Base-by-base conservation (phyloP, 2,888 invertebrate genomes). In the Polyommatus iphigenia region DNA sequence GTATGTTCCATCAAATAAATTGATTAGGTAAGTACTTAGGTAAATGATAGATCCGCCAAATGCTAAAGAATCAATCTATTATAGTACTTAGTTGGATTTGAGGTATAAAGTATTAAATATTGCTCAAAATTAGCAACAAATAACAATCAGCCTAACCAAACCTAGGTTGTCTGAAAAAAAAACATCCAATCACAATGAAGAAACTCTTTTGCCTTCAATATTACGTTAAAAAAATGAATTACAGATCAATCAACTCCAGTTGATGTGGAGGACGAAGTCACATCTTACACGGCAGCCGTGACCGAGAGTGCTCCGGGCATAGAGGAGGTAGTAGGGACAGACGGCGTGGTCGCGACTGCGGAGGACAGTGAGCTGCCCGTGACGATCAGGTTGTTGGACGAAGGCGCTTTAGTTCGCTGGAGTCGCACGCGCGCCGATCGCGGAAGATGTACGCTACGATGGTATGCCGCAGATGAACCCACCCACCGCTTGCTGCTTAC, bases 361-460 rank as follows among this genome's bases (percentile, higher is more conserved):
- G 57, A 78, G 81, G 77, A 79, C 89, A 81, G 95, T 95, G 36
- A 97, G 97, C 0, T 89, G 94, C 36, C 73, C 32, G 95, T 98
- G 78, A 95, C 95, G 77, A 96, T 97, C 77, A 95, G 95, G 46
- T 95, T 96, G 79, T 96, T 96, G 72, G 95, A 95, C 77, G 96
- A 96, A 80, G 98, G 97, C 41, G 97, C 97, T 88, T 91, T 97
- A 78, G 95, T 98, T 71, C 96, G 96, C 79, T 97, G 97, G 97
- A 95, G 95, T 78, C 96, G 97, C 0, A 92, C 92, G 41, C 92
- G 94, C 79, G 96, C 95, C 0, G 89, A 92, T 79, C 95, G 95
- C 46, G 90, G 95, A 78, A 89, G 95, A 71, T 97, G 97, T 86
- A 91, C 95, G 7, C 95, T 97, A 67, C 95, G 96, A 84, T 97